These are phyloP conservation scores for Nothobranchius furzeri DNA, from an alignment of 2,113 vertebrate genomes.

Conservation along the genomic window DNA sequence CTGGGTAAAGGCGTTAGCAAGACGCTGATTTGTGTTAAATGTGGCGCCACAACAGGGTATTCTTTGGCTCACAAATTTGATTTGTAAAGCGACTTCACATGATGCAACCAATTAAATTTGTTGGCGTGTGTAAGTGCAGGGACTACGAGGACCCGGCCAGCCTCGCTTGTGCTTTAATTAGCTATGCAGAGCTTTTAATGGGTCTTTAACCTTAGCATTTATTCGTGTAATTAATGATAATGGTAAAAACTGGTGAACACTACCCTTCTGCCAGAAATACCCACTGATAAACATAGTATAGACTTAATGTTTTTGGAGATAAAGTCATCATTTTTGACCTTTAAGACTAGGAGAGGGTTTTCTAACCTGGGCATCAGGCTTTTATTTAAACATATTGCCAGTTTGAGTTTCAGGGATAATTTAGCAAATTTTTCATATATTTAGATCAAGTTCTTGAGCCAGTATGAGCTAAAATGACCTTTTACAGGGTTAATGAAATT, in stretches of 20 bases:
- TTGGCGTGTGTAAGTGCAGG: constrained; percentile 26
- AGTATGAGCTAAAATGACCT: too few relatives aligned
- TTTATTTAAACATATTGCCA: constrained; percentile 37
- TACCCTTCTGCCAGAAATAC: constrained; percentile 23
- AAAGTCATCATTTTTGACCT: constrained; percentile 63
- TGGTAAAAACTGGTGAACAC: constrained; percentile 16
- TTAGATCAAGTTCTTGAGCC: too few relatives aligned
- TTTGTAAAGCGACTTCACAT: constrained; percentile 36
- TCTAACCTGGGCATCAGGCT: constrained; percentile 39
- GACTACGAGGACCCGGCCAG: constrained; percentile 31
- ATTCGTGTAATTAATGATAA: constrained; percentile 68
- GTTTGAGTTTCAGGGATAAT: constrained; percentile 1
- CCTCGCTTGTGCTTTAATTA: constrained; percentile 63
- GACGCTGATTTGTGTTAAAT: constrained; percentile 48
- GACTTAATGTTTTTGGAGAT: constrained; percentile 46
- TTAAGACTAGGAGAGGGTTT: constrained; percentile 52
- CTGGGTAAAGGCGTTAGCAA: constrained; percentile 43
- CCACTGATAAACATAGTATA: constrained; percentile 40
- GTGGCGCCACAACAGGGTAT: constrained; percentile 40
- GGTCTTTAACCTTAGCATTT: constrained; percentile 69
- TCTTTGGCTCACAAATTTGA: constrained; percentile 41
- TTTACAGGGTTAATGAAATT: too few relatives aligned
- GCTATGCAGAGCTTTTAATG: constrained; percentile 51
- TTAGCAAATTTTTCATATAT: too few relatives aligned
- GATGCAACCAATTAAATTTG: constrained; percentile 47